Evolutionary conservation across 2,888 invertebrate species (phyloP).

Genomic region (Tachina fera): DNA sequence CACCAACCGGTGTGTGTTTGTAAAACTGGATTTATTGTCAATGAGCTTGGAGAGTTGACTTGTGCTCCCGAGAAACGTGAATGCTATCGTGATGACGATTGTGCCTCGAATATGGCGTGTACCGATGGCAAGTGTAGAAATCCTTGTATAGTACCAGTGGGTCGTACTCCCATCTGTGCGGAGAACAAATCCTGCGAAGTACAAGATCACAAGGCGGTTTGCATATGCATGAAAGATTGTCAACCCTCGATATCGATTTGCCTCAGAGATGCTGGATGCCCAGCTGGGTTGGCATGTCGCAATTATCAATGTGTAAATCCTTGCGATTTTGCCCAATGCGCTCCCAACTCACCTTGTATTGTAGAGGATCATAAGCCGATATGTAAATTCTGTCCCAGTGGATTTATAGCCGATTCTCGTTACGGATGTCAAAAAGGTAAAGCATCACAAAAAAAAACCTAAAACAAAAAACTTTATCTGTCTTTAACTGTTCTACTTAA

Average conservation of each 20-base stretch:
- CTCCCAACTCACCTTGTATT: constrained; percentile 93
- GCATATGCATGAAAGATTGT: constrained; percentile 94
- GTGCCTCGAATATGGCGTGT: constrained; percentile 93
- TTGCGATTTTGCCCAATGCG: constrained; percentile 92
- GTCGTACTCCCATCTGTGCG: constrained; percentile 87
- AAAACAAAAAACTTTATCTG: constrained; percentile 75
- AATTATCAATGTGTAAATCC: constrained; percentile 96
- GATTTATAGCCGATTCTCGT: constrained; percentile 95
- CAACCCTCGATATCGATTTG: constrained; percentile 94
- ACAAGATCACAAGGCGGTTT: constrained; percentile 92
- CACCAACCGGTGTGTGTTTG: constrained; percentile 94
- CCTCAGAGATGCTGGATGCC: constrained; percentile 94
- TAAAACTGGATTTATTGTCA: constrained; percentile 93
- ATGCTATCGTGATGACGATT: constrained; percentile 92
- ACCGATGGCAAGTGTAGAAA: constrained; percentile 92
- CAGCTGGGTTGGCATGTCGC: constrained; percentile 91
- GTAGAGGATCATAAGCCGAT: constrained; percentile 97
- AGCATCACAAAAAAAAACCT: constrained; percentile 79
- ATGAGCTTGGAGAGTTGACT: constrained; percentile 92
- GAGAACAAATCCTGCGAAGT: constrained; percentile 94
- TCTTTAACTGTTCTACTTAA: constrained; percentile 70
- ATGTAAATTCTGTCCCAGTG: constrained; percentile 97
- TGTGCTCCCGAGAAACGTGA: constrained; percentile 92
- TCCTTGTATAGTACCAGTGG: constrained; percentile 89
- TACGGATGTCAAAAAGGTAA: constrained; percentile 99